Evolutionary conservation across 2,888 invertebrate species (phyloP).

Genomic region (Lasioglossum zephyrum): DNA sequence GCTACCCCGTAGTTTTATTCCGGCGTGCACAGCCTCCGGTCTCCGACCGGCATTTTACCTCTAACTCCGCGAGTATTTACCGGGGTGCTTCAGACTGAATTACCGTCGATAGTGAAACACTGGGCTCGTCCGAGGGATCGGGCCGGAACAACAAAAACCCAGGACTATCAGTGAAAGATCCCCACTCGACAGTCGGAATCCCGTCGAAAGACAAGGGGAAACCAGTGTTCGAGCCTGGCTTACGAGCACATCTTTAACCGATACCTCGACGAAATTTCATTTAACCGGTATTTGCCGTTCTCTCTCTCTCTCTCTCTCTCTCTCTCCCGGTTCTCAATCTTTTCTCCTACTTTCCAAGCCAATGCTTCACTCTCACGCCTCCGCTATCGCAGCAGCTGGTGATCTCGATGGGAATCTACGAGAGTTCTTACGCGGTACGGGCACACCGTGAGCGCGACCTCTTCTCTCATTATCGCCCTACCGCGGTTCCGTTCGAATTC

Average conservation of each 20-base stretch:
- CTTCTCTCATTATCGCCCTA: slow-evolving; percentile 37
- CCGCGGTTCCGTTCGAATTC: background rate
- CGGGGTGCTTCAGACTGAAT: slow-evolving; percentile 22
- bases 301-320: slow-evolving; percentile 11
- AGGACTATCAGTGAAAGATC: slow-evolving; percentile 1
- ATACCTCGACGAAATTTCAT: slow-evolving; percentile 51
- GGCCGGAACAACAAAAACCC: slow-evolving; percentile 23
- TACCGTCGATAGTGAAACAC: slow-evolving; percentile 23
- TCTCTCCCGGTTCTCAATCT: slow-evolving; percentile 9
- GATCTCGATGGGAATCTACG: background rate
- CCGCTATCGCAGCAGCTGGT: background rate
- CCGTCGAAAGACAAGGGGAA: slow-evolving; percentile 22
- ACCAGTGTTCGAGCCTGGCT: slow-evolving; percentile 22
- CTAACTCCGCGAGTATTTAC: slow-evolving; percentile 17
- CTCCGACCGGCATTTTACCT: slow-evolving; percentile 6
- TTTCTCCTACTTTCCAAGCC: background rate
- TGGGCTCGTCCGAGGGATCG: background rate
- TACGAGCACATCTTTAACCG: slow-evolving; percentile 7
- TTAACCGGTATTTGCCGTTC: slow-evolving; percentile 23
- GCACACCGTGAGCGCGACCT: slow-evolving; percentile 28
- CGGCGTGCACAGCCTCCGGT: background rate
- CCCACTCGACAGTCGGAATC: slow-evolving; percentile 22
- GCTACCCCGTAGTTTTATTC: slow-evolving; percentile 22
- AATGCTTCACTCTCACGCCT: background rate
- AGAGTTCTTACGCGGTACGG: background rate